Conservation (phyloP, 2,113 vertebrate genomes). For the Diglossa brunneiventris region DNA sequence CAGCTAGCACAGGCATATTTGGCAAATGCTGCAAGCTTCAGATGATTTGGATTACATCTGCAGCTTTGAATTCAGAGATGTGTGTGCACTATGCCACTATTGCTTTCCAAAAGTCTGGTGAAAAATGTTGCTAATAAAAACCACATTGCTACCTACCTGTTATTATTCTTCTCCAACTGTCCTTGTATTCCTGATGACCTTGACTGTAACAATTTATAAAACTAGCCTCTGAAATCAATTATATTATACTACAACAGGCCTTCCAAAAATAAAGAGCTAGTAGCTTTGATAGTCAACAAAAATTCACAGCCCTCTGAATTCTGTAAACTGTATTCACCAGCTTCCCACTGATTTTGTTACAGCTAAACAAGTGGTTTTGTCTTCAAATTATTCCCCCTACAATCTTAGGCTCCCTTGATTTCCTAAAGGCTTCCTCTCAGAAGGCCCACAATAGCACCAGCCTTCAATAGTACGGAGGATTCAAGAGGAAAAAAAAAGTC, state of each 20-base stretch:
- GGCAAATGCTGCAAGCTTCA: constrained; percentile 41
- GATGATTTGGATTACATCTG: background rate
- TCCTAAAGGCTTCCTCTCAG: background rate
- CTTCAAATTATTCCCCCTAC: constrained; percentile 19
- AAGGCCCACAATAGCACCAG: background rate
- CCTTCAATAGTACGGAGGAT: background rate
- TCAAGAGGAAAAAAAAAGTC: background rate
- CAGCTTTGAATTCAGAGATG: constrained; percentile 20
- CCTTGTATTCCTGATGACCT: constrained; percentile 28
- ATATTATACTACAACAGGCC: constrained; percentile 7
- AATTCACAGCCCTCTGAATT: constrained; percentile 31
- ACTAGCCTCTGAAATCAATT: constrained; percentile 35
- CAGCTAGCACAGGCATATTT: constrained; percentile 13
- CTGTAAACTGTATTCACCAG: constrained; percentile 21
- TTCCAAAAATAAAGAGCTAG: constrained; percentile 51
- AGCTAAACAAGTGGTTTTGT: constrained; percentile 44
- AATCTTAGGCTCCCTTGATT: background rate
- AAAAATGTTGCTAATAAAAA: constrained; percentile 35
- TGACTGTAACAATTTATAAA: constrained; percentile 41
- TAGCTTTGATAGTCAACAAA: constrained; percentile 31
- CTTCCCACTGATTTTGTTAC: constrained; percentile 36
- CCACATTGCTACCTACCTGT: background rate
- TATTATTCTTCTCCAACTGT: constrained; percentile 3
- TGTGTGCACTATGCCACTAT: background rate
- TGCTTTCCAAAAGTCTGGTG: background rate